These are phyloP conservation scores for Proterorhinus semilunaris DNA, from an alignment of 2,113 vertebrate genomes.

Conservation along the genomic window DNA sequence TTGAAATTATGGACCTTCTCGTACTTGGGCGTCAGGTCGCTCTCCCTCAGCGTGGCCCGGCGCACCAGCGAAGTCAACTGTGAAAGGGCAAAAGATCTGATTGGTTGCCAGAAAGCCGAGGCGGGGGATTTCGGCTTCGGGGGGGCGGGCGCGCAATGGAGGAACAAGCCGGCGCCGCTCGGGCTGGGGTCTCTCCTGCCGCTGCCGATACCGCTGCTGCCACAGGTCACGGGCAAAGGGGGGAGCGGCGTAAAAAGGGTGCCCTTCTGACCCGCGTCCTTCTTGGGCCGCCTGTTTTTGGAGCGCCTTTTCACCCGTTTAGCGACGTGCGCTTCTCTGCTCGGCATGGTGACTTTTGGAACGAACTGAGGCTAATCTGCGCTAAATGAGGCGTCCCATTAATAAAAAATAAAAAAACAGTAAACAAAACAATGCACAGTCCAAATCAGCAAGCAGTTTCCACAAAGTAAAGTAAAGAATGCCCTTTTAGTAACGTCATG, in stretches of 20 bases:
- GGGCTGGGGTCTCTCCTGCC: slow-evolving; percentile 11
- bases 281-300: slow-evolving; percentile 25
- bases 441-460: slow-evolving; percentile 6
- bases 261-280: slow-evolving; percentile 37
- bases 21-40: slow-evolving; percentile 91
- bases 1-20: slow-evolving; percentile 99
- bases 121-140: slow-evolving; percentile 66
- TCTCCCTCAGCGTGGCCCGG: slow-evolving; percentile 97
- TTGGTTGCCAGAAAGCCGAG: slow-evolving; percentile 88
- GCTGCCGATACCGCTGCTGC: neutral
- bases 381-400: slow-evolving; percentile 7
- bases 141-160: slow-evolving; percentile 14
- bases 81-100: slow-evolving; percentile 99
- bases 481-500: neutral
- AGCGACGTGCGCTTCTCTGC: slow-evolving; percentile 37
- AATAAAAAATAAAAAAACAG: slow-evolving; percentile 1
- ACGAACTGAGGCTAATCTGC: neutral
- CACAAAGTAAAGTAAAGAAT: slow-evolving; percentile 51
- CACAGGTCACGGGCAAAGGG: slow-evolving; percentile 25
- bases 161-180: neutral
- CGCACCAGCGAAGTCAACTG: slow-evolving; percentile 98
- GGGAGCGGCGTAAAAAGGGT: slow-evolving; percentile 53
- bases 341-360: slow-evolving; percentile 54
- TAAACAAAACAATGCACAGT: slow-evolving; percentile 3
- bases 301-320: slow-evolving; percentile 49